A percentile compares a stretch with the other conserved stretches of the same genome.
Conservation (phyloP, 2,113 vertebrate genomes). For the Taxidea taxus region DNA sequence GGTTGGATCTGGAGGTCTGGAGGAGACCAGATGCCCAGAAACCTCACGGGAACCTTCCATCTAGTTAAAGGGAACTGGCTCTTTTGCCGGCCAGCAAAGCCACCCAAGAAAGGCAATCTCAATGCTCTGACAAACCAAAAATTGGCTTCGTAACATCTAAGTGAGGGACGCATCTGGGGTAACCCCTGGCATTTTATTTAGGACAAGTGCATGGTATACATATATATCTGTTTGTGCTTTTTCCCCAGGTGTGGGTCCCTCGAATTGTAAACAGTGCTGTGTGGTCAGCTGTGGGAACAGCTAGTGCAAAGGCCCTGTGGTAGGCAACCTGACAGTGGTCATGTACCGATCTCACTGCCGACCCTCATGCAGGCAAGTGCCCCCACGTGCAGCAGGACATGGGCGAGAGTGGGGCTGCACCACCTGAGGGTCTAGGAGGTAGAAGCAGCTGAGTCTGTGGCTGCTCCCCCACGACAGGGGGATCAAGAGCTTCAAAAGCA, state of each 20-base stretch:
- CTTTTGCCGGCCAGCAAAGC: no score
- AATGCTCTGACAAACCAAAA: accelerated
- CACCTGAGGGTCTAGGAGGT: not conserved
- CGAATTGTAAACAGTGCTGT: not conserved
- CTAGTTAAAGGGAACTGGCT: not conserved
- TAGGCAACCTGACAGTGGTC: not conserved
- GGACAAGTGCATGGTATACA: not conserved
- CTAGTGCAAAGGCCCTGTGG: no score
- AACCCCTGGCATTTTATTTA: not conserved
- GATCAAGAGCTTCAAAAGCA: accelerated
- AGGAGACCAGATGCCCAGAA: no score
- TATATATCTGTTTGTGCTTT: not conserved
- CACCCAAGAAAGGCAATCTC: not conserved
- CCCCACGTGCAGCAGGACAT: not conserved
- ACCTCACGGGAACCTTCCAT: not conserved
- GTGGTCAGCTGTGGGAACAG: not conserved
- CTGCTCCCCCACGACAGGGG: accelerated
- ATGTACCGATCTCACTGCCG: accelerated
- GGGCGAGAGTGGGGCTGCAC: accelerated
- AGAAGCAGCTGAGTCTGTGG: not conserved
- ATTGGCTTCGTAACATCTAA: not conserved
- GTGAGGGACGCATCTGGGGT: not conserved
- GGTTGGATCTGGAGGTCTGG: accelerated
- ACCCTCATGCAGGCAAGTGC: accelerated
- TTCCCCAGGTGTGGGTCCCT: not conserved